Base-by-base conservation (phyloP, 2,797 vertebrate species). In the Rhinichthys osculus region DNA sequence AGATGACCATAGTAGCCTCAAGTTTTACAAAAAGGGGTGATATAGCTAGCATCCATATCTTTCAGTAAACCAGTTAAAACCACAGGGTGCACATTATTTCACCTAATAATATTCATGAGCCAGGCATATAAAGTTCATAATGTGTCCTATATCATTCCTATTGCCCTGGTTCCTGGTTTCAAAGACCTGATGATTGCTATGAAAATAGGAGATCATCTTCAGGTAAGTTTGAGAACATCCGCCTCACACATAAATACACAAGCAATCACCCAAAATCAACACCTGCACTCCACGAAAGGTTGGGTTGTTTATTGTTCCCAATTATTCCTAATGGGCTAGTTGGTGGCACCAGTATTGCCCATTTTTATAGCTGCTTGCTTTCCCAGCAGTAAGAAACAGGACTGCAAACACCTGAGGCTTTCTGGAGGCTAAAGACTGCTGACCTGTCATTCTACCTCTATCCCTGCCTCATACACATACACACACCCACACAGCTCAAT, bases 361-460 rank as follows among this genome's bases (percentile, higher is more conserved):
- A 81, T 67, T 47, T 81, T 77, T 21, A 84, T 52, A 73, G 19
- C 47, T 19, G 50, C 69, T 54, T 82, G 72, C 79, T 84, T 83
- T 67, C 19, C n/a, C 2, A 40, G 35, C 23, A 33, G 57, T 82
- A 69, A 87, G 35, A 73, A 35, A 67, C 78, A 80, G 76, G 62
- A 66, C 59, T 86, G 70, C 35, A 57, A 86, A 74, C 74, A 86
- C 87, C 87, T 76, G 73, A 74, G 76, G 89, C 84, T 73, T 86
- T 66, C 86, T 78, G 33, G 78, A 84, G 81, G 84, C 78, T 47
- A 89, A 85, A 83, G 80, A 81, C 82, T 81, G 50, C 84, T 86
- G 84, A 87, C 82, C 86, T 83, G 77, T 81, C 88, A 85, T 54
- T 71, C 71, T 64, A 27, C 50, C 69, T 62, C 84, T 38, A 14